These are phyloP conservation scores for Forpus xanthops DNA, from an alignment of 2,797 vertebrate genomes.

Conservation along the genomic window DNA sequence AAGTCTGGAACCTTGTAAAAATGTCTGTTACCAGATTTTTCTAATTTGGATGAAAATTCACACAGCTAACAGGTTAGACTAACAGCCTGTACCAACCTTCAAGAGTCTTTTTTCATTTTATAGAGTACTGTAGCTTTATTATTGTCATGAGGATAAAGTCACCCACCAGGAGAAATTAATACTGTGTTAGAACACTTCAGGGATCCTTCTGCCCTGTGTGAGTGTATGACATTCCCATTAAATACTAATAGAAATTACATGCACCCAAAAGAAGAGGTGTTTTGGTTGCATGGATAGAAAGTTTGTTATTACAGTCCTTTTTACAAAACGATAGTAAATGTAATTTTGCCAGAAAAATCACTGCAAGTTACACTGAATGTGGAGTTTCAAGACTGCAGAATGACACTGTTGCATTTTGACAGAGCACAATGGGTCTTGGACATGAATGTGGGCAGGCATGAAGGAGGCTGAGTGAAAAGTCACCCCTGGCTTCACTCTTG, in stretches of 20 bases:
- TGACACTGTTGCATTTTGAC: background rate
- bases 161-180: constrained; percentile 33
- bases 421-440: background rate
- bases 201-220: background rate
- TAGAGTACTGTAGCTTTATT: constrained; percentile 4
- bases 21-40: background rate
- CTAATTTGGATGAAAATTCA: background rate
- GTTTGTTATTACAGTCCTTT: background rate
- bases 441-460: background rate
- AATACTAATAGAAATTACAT: background rate
- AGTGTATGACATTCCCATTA: background rate
- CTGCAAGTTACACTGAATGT: background rate
- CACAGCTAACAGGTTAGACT: background rate
- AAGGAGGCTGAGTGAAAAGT: background rate
- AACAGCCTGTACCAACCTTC: background rate
- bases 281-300: background rate
- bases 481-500: background rate
- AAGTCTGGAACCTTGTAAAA: background rate
- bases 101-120: constrained; percentile 17
- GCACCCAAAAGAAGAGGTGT: background rate
- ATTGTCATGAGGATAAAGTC: background rate
- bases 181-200: constrained; percentile 19
- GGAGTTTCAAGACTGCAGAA: background rate
- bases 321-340: background rate
- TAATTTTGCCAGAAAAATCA: background rate